Evolutionary conservation across 2,797 vertebrate species (phyloP), one percentile per base, ranked within the genome.

Genomic region (Eptatretus atami): DNA sequence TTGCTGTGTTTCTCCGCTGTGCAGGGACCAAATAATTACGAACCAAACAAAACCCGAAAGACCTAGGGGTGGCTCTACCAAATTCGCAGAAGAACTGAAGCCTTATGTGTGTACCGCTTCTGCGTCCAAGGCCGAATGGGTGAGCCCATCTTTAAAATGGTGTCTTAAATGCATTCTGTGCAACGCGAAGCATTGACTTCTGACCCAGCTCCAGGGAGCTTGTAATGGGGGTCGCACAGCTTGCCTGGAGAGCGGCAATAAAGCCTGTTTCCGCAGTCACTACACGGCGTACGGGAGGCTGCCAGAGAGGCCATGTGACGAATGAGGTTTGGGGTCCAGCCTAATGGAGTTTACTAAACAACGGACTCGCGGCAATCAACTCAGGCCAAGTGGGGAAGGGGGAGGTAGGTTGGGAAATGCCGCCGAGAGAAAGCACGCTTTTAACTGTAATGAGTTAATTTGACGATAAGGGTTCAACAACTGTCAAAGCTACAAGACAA

Each of bases 261-360:
- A 61, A 61, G 25, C n/a, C 57, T 44, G 25, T 61, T 61, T 61
- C 57, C 57, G 25, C 57, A 25, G 57, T 61, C 57, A 25, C 57
- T n/a, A 25, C 57, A 25, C 57, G 25, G 15, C 57, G n/a, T n/a
- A n/a, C 57, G 57, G 11, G 57, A 61, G 15, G 15, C 57, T 61
- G 57, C 57, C 57, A 61, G 15, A 15, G 44, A 31, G 65, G 44
- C 54, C 52, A 63, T 57, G 52, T 65, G 54, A 65, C 63, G 12
- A 63, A 65, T 65, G 54, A 63, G 53, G 25, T n/a, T 57, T 19
- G 12, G 14, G 57, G 44, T 52, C 44, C 44, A 65, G 61, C 8
- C 57, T 63, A 65, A 65, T 65, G 65, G 65, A 63, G 57, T 65
- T 65, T 65, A 63, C 54, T 52, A 63, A 64, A 53, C 65, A 65